Percentiles rank a stretch among this genome's conserved stretches.
phyloP scores from a whole-genome alignment of 2,797 vertebrate genomes.

The Coendou prehensilis region DNA sequence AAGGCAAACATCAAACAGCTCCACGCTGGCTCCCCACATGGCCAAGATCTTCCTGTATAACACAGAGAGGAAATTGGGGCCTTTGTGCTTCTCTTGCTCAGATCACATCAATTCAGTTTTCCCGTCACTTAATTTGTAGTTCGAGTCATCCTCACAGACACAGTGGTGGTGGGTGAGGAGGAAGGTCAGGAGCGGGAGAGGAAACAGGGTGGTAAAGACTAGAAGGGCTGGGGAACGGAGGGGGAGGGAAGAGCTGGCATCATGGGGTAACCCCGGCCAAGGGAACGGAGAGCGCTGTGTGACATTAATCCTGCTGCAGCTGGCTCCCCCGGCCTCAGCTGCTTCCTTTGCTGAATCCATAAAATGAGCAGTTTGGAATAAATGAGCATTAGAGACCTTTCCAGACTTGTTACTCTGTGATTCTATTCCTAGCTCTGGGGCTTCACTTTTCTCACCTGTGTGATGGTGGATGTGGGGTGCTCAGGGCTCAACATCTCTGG shows the following conservation, averaged over 20 bases:
- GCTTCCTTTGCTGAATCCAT: background rate
- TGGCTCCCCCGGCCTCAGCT: rapidly evolving
- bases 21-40: background rate
- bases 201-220: background rate
- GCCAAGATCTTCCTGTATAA: slow-evolving; percentile 63
- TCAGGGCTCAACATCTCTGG: rapidly evolving
- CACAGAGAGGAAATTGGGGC: slow-evolving; percentile 67
- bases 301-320: background rate
- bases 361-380: background rate
- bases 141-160: background rate
- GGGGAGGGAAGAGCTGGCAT: background rate
- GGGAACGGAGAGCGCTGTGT: background rate
- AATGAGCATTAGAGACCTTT: background rate
- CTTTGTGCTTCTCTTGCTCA: slow-evolving; percentile 50
- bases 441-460: background rate
- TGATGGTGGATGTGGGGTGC: background rate
- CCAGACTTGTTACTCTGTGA: background rate
- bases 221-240: background rate
- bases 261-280: too few relatives aligned
- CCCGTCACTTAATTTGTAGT: slow-evolving; percentile 46
- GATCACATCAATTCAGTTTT: slow-evolving; percentile 23
- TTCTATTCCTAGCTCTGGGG: background rate
- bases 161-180: background rate
- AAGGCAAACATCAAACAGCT: slow-evolving; percentile 74
- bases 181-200: background rate